A percentile compares a stretch with the other conserved stretches of the same genome.
These are phyloP conservation scores for Dendrolimus punctatus DNA, from an alignment of 1,140 invertebrate species.

Conservation along the genomic window DNA sequence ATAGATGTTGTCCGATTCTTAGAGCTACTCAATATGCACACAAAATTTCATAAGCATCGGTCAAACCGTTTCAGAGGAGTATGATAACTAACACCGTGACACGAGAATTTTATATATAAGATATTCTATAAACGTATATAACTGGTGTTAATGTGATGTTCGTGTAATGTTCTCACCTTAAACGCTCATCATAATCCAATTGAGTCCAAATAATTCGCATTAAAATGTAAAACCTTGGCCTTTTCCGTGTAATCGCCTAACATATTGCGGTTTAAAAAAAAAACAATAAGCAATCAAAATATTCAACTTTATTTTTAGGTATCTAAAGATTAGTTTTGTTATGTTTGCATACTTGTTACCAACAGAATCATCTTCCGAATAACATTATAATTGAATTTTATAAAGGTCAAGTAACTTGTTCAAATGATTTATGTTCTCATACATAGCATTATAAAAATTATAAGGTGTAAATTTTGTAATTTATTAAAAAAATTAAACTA, in stretches of 20 bases:
- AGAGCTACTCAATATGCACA: too few species aligned
- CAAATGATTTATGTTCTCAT: neutral
- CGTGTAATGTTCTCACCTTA: neutral
- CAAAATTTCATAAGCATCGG: too few species aligned
- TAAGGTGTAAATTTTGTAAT: neutral
- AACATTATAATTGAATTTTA: conserved; percentile 29
- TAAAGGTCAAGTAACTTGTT: conserved; percentile 25
- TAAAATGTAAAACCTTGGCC: conserved; percentile 51
- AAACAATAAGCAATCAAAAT: neutral
- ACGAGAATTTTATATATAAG: too few species aligned
- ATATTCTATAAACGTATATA: too few species aligned
- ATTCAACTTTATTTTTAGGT: neutral
- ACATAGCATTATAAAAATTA: too few species aligned
- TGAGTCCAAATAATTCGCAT: conserved; percentile 45
- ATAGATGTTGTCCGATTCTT: too few species aligned
- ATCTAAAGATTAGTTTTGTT: neutral
- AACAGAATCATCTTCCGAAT: conserved; percentile 38
- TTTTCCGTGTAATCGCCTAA: conserved; percentile 15
- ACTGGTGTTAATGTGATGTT: too few species aligned
- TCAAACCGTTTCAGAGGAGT: too few species aligned
- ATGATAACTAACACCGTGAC: too few species aligned
- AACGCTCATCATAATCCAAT: conserved; percentile 43
- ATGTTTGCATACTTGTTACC: conserved; percentile 6
- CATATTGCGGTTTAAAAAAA: neutral
- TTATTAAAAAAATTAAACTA: neutral